Evolutionary conservation across 2,888 invertebrate species (phyloP).

Genomic region (Agrochola litura): DNA sequence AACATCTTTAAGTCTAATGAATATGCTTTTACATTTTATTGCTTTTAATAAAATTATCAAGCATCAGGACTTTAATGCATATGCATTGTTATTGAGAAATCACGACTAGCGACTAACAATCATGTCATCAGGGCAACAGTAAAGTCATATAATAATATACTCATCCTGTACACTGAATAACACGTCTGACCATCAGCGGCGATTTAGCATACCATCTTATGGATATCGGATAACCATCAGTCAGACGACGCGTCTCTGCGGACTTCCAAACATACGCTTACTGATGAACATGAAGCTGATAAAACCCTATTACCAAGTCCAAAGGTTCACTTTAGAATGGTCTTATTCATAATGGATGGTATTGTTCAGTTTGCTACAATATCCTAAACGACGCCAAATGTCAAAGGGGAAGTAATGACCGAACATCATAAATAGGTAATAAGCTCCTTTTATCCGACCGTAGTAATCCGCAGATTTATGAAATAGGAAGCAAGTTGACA

Average conservation of each 20-base stretch:
- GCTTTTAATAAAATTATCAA: slow-evolving; percentile 15
- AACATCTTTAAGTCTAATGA: neutral
- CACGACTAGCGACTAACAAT: slow-evolving; percentile 41
- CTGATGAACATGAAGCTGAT: slow-evolving; percentile 22
- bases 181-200: slow-evolving; percentile 68
- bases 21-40: slow-evolving; percentile 1
- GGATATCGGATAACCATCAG: slow-evolving; percentile 74
- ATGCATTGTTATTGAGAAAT: slow-evolving; percentile 37
- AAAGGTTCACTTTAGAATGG: slow-evolving; percentile 52
- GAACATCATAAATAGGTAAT: slow-evolving; percentile 72
- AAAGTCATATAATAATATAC: slow-evolving; percentile 51
- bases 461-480: slow-evolving; percentile 75
- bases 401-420: slow-evolving; percentile 76
- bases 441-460: slow-evolving; percentile 62
- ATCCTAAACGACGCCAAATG: slow-evolving; percentile 74
- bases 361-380: slow-evolving; percentile 57
- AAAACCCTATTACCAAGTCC: slow-evolving; percentile 34
- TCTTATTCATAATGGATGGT: neutral
- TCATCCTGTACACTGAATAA: slow-evolving; percentile 66
- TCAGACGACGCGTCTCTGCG: slow-evolving; percentile 65
- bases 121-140: slow-evolving; percentile 53
- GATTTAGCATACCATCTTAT: slow-evolving; percentile 70
- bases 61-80: slow-evolving; percentile 15
- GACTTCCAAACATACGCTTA: slow-evolving; percentile 43
- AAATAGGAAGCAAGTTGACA: slow-evolving; percentile 73